These are phyloP conservation scores for Cephus runcator DNA, from an alignment of 2,888 invertebrate species.

Conservation along the genomic window DNA sequence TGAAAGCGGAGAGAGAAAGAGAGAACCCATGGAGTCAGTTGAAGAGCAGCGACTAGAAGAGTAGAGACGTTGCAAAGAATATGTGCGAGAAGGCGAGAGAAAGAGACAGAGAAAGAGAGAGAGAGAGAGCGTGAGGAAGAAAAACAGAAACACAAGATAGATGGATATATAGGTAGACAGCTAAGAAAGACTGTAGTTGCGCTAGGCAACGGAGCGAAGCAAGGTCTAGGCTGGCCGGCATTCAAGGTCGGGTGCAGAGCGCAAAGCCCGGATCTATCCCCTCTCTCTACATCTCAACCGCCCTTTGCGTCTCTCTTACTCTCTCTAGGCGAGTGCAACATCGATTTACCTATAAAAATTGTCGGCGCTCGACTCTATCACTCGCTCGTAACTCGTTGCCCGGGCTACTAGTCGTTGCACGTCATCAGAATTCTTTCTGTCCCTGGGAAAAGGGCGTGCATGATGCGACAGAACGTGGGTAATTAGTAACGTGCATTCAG, in stretches of 20 bases:
- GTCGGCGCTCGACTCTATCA: slow-evolving; percentile 58
- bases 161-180: not conserved
- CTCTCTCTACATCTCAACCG: slow-evolving; percentile 37
- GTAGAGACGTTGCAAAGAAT: not conserved
- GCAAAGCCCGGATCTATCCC: slow-evolving; percentile 50
- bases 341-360: slow-evolving; percentile 65
- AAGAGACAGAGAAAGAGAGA: not conserved
- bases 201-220: slow-evolving; percentile 24
- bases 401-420: slow-evolving; percentile 37
- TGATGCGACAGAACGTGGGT: not conserved
- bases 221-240: slow-evolving; percentile 61
- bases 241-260: slow-evolving; percentile 57
- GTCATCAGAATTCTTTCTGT: not conserved
- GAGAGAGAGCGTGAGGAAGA: not conserved
- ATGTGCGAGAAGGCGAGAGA: not conserved
- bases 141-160: not conserved
- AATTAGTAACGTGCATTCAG: not conserved
- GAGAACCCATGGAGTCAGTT: not conserved
- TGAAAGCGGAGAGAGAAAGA: not conserved
- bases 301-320: slow-evolving; percentile 35
- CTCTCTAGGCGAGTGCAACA: slow-evolving; percentile 45
- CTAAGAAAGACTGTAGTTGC: not conserved
- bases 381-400: slow-evolving; percentile 60
- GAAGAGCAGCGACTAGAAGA: not conserved
- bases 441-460: not conserved